Percentiles rank a stretch among this genome's conserved stretches.
Evolutionary conservation across 2,888 invertebrate species (phyloP).

Genomic region (Zeuzera pyrina): DNA sequence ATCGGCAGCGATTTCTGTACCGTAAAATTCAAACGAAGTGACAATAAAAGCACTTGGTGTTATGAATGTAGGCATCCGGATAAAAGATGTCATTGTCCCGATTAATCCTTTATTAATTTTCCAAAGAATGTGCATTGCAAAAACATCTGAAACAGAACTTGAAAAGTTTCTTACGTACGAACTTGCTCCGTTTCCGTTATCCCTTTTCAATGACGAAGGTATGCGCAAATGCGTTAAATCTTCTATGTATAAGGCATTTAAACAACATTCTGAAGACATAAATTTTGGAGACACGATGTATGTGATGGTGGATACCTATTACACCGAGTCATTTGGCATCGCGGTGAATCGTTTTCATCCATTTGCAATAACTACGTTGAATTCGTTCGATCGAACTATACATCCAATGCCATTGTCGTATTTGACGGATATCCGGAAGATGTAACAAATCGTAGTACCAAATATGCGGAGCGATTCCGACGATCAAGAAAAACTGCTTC

Average conservation of each 20-base stretch:
- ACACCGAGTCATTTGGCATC: neutral
- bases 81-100: slow-evolving; percentile 1
- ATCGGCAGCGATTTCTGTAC: neutral
- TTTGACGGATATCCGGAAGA: slow-evolving; percentile 1
- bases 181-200: neutral
- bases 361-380: neutral
- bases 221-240: too few relatives aligned
- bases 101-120: slow-evolving; percentile 11
- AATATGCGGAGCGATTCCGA: neutral
- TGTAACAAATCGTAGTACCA: neutral
- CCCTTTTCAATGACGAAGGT: neutral
- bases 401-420: neutral
- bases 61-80: neutral
- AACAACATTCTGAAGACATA: too few relatives aligned
- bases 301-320: neutral
- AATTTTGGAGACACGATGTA: too few relatives aligned
- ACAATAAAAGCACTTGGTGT: slow-evolving; percentile 1
- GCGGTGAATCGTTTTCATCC: neutral
- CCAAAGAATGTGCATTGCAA: slow-evolving; percentile 12
- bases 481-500: neutral
- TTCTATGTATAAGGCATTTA: too few relatives aligned
- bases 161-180: neutral
- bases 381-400: neutral
- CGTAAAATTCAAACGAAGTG: neutral
- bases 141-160: slow-evolving; percentile 4